These are phyloP conservation scores for Pagrus major DNA, from an alignment of 2,113 vertebrate genomes.

Conservation along the genomic window DNA sequence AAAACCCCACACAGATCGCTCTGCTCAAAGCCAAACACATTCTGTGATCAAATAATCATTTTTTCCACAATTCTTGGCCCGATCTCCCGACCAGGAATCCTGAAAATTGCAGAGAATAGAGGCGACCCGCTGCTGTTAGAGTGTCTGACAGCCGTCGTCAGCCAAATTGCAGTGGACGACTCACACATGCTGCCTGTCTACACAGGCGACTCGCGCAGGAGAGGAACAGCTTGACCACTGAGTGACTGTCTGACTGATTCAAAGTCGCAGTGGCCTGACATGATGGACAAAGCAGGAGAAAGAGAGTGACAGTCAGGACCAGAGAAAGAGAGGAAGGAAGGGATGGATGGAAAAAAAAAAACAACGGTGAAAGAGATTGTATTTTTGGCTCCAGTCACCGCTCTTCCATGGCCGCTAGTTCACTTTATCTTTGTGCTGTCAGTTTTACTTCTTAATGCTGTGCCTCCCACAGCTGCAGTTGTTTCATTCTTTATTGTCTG, in stretches of 20 bases:
- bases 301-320: constrained; percentile 13
- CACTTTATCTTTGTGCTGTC: neutral
- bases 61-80: neutral
- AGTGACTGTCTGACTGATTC: constrained; percentile 46
- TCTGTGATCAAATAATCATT: neutral
- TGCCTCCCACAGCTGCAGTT: constrained; percentile 15
- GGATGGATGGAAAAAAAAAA: neutral
- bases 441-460: neutral
- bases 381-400: constrained; percentile 26
- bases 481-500: constrained; percentile 18
- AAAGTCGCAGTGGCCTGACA: constrained; percentile 43
- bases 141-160: constrained; percentile 34
- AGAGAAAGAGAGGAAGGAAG: neutral
- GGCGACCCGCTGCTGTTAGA: neutral
- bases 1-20: neutral
- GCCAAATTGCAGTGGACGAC: constrained; percentile 27
- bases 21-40: constrained; percentile 7
- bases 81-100: constrained; percentile 9
- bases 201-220: neutral
- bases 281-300: constrained; percentile 49
- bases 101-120: neutral
- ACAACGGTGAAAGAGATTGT: neutral
- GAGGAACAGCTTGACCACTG: constrained; percentile 37
- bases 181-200: constrained; percentile 28
- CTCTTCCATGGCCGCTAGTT: constrained; percentile 6